Conservation (phyloP, 1,140 invertebrate species). For the Holcopasites calliopsidis region DNA sequence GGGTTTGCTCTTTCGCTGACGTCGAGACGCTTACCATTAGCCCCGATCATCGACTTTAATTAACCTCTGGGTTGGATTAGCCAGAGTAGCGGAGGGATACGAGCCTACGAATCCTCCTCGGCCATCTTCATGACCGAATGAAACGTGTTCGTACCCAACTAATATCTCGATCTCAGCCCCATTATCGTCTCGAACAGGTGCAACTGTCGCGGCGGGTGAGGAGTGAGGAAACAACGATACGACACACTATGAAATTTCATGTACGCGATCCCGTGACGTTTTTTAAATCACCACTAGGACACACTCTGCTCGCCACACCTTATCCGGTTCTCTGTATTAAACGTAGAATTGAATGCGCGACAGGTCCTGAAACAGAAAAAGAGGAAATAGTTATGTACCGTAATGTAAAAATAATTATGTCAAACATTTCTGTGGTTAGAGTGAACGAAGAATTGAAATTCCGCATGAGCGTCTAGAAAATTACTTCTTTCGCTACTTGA, state of each 20-base stretch:
- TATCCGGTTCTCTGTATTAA: neutral
- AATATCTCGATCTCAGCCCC: slow-evolving; percentile 3
- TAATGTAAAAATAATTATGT: too few species aligned
- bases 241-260: slow-evolving; percentile 13
- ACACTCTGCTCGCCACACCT: neutral
- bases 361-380: slow-evolving; percentile 30
- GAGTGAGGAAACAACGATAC: slow-evolving; percentile 8
- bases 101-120: neutral
- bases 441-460: too few species aligned
- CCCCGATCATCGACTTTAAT: slow-evolving; percentile 43
- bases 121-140: slow-evolving; percentile 5
- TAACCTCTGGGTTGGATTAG: slow-evolving; percentile 2
- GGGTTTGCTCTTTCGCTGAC: neutral
- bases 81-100: slow-evolving; percentile 2
- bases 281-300: neutral
- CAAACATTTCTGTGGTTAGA: too few species aligned
- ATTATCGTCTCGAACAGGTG: neutral
- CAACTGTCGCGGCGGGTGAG: neutral
- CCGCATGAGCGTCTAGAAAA: too few species aligned
- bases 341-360: neutral
- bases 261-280: neutral
- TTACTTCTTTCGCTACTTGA: too few species aligned
- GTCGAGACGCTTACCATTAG: slow-evolving; percentile 43
- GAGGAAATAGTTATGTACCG: too few species aligned
- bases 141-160: neutral